Evolutionary conservation across 2,797 vertebrate genomes (phyloP).

Genomic region (Phataginus tetradactyla): DNA sequence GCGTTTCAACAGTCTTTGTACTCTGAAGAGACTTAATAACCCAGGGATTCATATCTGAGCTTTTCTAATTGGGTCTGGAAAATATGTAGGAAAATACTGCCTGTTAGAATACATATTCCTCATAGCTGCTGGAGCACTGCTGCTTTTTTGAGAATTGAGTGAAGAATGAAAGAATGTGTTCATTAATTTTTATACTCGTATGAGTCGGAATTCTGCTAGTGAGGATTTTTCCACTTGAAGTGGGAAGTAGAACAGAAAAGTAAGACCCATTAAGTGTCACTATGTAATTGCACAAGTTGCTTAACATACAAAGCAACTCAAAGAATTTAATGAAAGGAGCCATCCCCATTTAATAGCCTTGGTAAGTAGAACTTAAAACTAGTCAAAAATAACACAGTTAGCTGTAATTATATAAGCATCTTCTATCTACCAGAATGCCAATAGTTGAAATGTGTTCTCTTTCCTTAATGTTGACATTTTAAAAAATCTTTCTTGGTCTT

Average conservation of each 20-base stretch:
- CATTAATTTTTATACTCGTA: constrained; percentile 36
- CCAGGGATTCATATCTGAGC: neutral
- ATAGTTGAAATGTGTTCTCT: neutral
- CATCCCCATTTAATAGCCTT: neutral
- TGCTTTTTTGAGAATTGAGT: constrained; percentile 6
- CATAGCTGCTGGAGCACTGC: neutral
- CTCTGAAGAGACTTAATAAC: neutral
- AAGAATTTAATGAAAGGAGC: neutral
- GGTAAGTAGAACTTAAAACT: neutral
- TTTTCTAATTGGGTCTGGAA: neutral
- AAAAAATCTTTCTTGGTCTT: neutral
- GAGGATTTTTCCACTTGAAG: constrained; percentile 25
- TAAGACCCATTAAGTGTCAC: neutral
- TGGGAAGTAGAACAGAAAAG: neutral
- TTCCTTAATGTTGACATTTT: neutral
- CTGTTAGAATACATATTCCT: neutral
- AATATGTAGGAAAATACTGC: neutral
- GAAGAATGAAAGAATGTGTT: neutral
- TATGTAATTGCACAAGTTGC: neutral
- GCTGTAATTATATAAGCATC: neutral
- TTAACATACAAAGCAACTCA: neutral
- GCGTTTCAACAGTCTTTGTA: neutral
- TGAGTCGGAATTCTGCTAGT: neutral
- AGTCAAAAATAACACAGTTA: neutral
- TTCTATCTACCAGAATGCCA: neutral